Evolutionary conservation across 2,113 vertebrate genomes (phyloP), one percentile per base, ranked within the genome.

Genomic region (Phycodurus eques): DNA sequence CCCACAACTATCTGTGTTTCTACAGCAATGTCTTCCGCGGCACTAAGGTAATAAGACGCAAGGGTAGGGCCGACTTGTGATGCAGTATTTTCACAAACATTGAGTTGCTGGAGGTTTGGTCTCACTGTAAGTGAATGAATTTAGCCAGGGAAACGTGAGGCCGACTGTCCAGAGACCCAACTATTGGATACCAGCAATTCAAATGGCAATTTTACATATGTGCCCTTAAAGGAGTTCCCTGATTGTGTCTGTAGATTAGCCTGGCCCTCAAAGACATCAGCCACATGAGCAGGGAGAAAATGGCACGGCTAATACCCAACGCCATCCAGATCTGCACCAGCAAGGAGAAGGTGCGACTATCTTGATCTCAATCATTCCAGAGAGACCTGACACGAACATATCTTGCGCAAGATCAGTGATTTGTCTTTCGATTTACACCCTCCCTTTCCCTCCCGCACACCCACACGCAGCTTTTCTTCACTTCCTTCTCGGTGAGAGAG

Each of bases 11-110:
- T 91, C 87, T 99, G 49, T 98, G 95, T 90, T 98, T 98, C 93
- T 92, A 98, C 92, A 98, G 96, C 92, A 95, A 96, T 83, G 95
- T 98, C 79, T 98, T 99, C 85, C 86, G 96, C 91, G 94, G 96
- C 74, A 97, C 96, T 12, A 94, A 94, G 83, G 96, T 96, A 92
- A 95, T 86, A 3, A n/a, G 3, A 53, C 9, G 17, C 46, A 27
- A 22, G 44, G 39, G 11, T 20, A n/a, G 39, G 9, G 35, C 42
- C 9, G 10, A 57, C 4, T 39, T 39, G 35, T 39, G 35, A 57
- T 13, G 54, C 22, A 9, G 12, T 57, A 13, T 56, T 56, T 20
- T n/a, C 49, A 51, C 15, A 19, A 13, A 19, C 49, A 27, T 51
- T 19, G 17, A 51, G 4, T 47, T 47, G 46, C 46, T 47, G 10